phyloP scores from a whole-genome alignment of 2,888 invertebrate genomes.

The Nymphalis c-album region DNA sequence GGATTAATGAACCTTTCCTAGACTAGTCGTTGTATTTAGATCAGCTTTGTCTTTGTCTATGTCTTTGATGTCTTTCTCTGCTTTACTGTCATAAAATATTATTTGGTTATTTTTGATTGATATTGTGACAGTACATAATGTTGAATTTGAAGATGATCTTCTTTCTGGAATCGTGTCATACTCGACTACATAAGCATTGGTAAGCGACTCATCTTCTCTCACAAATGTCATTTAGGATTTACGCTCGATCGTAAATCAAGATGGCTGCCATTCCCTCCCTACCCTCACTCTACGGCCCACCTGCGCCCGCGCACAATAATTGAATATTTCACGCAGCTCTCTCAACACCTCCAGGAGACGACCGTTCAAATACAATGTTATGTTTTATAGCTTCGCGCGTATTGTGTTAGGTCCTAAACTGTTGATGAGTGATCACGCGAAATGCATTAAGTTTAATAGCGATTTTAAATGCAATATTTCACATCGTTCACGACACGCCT shows the following conservation, averaged over 20 bases:
- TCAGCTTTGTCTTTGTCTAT: neutral
- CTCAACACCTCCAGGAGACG: conserved; percentile 76
- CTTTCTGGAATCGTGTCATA: conserved; percentile 66
- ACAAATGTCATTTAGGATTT: conserved; percentile 80
- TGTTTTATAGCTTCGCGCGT: conserved; percentile 68
- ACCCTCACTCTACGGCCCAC: conserved; percentile 54
- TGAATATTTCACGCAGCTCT: conserved; percentile 79
- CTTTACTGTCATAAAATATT: neutral
- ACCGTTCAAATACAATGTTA: conserved; percentile 73
- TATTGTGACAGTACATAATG: too few species aligned
- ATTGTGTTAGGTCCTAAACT: conserved; percentile 80
- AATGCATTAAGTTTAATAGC: conserved; percentile 76
- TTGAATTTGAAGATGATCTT: conserved; percentile 29
- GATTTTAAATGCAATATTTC: conserved; percentile 79
- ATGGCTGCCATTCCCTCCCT: conserved; percentile 65
- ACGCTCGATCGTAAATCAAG: conserved; percentile 78
- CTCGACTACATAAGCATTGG: conserved; percentile 49
- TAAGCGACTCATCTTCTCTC: conserved; percentile 63
- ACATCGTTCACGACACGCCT: conserved; percentile 71
- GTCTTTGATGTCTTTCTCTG: too few species aligned
- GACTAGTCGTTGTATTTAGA: neutral
- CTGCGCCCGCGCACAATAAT: conserved; percentile 77
- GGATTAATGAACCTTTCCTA: conserved; percentile 31
- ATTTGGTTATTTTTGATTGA: neutral
- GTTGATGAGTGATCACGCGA: conserved; percentile 78